Evolutionary conservation across 2,113 vertebrate genomes (phyloP).

Genomic region (Tragulus kanchil): DNA sequence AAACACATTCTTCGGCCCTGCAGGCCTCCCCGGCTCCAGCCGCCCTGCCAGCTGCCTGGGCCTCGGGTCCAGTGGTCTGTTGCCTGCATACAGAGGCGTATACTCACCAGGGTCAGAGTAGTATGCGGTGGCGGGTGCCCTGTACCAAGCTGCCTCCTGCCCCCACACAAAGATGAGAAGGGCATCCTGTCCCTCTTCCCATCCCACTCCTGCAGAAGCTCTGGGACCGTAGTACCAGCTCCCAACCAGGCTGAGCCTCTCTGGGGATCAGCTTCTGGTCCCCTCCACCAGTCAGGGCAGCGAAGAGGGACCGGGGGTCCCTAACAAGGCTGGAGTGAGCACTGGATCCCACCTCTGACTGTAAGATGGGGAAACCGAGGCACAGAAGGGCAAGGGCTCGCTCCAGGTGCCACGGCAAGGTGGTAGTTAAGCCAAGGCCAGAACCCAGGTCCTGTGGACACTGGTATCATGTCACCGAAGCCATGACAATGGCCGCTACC

Average conservation of each 20-base stretch:
- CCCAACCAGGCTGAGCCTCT: background rate
- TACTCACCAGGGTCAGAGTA: background rate
- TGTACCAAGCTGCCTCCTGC: background rate
- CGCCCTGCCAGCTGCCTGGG: too few relatives aligned
- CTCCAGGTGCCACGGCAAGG: background rate
- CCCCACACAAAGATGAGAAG: background rate
- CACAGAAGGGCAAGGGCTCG: background rate
- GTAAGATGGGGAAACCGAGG: background rate
- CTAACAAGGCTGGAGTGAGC: background rate
- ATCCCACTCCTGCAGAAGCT: background rate
- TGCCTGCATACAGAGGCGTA: background rate
- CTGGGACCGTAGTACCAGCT: background rate
- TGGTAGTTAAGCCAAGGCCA: background rate
- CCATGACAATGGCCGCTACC: background rate
- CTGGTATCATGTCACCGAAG: fast-evolving
- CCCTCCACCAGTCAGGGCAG: background rate
- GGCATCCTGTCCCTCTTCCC: too few relatives aligned
- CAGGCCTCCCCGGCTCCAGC: background rate
- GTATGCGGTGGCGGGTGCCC: too few relatives aligned
- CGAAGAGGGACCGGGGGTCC: background rate
- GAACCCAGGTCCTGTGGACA: background rate
- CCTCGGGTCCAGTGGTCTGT: background rate
- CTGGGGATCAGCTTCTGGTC: background rate
- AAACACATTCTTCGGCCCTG: conserved; percentile 24
- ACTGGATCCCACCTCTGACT: background rate